Percentiles rank a stretch among this genome's conserved stretches.
Conservation (phyloP, 1,140 invertebrate species). For the Bombus confusus region DNA sequence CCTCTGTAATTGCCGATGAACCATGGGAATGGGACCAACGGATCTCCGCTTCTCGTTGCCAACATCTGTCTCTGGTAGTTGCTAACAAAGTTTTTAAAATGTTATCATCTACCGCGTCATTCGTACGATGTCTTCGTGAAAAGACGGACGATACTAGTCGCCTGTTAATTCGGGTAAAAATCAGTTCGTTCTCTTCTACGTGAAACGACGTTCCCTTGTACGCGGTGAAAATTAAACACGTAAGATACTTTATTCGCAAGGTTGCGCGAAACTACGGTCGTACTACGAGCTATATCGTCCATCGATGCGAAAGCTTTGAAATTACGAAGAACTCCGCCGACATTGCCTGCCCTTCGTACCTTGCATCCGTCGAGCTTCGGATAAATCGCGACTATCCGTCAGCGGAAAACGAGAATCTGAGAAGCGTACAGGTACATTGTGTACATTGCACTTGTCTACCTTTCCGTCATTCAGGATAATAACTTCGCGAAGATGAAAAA, state of each 20-base stretch:
- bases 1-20: not conserved
- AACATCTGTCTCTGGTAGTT: not conserved
- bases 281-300: no score
- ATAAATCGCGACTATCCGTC: not conserved
- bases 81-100: not conserved
- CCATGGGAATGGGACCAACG: not conserved
- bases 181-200: no score
- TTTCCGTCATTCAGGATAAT: conserved; percentile 10
- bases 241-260: no score
- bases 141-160: not conserved
- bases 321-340: no score
- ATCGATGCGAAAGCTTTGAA: no score
- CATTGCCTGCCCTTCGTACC: no score
- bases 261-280: no score
- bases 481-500: not conserved
- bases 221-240: no score
- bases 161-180: no score
- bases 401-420: not conserved
- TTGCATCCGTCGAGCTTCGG: not conserved
- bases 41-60: not conserved
- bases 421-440: not conserved
- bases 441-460: not conserved
- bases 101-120: not conserved
- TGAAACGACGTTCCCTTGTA: no score
- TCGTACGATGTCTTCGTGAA: not conserved